These are phyloP conservation scores for Onthophagus sagittarius DNA, from an alignment of 2,888 invertebrate species.

Conservation along the genomic window DNA sequence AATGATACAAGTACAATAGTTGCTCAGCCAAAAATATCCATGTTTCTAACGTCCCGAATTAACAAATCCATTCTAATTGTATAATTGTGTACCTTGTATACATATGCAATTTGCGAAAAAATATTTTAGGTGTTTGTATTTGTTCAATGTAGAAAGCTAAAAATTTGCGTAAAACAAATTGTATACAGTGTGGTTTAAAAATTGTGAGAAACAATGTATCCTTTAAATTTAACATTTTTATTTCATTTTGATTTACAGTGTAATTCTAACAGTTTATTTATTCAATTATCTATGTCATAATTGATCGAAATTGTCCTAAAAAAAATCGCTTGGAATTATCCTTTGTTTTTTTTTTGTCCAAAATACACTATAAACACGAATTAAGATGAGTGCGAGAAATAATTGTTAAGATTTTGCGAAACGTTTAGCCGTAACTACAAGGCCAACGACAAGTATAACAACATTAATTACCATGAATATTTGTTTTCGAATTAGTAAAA, in stretches of 20 bases:
- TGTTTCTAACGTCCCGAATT: neutral
- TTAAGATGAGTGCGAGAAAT: neutral
- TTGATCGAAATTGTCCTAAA: neutral
- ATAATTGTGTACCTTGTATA: conserved; percentile 1
- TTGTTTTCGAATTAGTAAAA: neutral
- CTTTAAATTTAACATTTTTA: neutral
- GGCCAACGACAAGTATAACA: neutral
- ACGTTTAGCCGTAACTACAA: neutral
- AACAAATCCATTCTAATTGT: conserved; percentile 9
- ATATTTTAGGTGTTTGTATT: neutral
- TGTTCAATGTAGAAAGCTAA: neutral
- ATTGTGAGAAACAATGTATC: neutral
- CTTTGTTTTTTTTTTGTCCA: neutral
- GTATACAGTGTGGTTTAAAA: neutral
- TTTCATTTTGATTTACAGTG: neutral
- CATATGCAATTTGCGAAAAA: conserved; percentile 2
- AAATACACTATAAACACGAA: too few relatives aligned
- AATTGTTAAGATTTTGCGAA: neutral
- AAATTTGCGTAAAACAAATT: neutral
- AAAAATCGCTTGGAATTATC: neutral
- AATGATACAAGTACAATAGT: neutral
- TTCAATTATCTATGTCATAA: neutral
- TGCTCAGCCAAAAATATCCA: neutral
- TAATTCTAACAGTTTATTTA: neutral
- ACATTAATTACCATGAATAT: neutral